Percentiles rank a stretch among this genome's conserved stretches.
phyloP scores from a whole-genome alignment of 1,140 invertebrate genomes.

The Meloidogyne floridensis region DNA sequence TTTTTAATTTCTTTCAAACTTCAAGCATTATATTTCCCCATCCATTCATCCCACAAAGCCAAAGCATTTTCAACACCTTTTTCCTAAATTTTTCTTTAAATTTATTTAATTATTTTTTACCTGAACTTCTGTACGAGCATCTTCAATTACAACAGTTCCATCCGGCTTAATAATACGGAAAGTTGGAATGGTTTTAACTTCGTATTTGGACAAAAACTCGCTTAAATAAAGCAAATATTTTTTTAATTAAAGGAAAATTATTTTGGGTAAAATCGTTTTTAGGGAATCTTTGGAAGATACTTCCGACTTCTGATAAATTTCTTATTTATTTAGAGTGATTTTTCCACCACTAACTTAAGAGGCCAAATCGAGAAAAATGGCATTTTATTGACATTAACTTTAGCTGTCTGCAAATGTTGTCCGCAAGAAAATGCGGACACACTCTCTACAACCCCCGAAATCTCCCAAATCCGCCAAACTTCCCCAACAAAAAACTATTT shows the following conservation, averaged over 20 bases:
- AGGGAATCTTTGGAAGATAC: no score
- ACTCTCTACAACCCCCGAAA: no score
- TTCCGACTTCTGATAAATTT: no score
- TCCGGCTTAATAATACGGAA: slow-evolving; percentile 61
- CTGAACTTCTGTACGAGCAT: slow-evolving; percentile 61
- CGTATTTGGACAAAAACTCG: slow-evolving; percentile 55
- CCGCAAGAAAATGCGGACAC: no score
- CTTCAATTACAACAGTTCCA: slow-evolving; percentile 60
- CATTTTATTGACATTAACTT: no score
- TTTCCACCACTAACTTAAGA: no score
- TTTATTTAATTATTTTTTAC: slow-evolving; percentile 21
- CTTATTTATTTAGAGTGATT: no score
- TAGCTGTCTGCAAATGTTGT: no score
- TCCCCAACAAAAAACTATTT: neutral
- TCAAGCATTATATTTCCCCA: slow-evolving; percentile 48
- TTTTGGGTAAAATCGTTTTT: no score
- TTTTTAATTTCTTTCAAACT: neutral
- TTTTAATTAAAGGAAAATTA: neutral
- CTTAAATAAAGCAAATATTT: slow-evolving; percentile 16
- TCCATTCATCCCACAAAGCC: slow-evolving; percentile 54
- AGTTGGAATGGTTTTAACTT: slow-evolving; percentile 64
- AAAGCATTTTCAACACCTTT: slow-evolving; percentile 31
- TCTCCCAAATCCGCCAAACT: no score
- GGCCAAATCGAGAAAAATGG: no score
- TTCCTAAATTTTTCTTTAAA: slow-evolving; percentile 25